Base-by-base conservation (phyloP, 2,888 invertebrate species). In the Oxytorus armatus region DNA sequence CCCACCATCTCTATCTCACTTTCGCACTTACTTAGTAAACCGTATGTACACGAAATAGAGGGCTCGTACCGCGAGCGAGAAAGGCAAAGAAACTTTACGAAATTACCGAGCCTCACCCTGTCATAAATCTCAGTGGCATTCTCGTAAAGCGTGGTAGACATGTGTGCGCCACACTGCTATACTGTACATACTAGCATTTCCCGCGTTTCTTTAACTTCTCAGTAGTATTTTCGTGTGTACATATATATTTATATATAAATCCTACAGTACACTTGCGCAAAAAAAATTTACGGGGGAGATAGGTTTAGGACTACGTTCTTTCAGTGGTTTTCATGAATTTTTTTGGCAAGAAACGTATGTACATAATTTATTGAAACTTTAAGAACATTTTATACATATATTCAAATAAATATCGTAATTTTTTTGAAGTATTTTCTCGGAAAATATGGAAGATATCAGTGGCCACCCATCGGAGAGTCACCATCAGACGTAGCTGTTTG, bases 141-240 rank as follows among this genome's bases (percentile, higher is more conserved):
- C 80, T 80, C 77, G 80, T 80, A 73, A 76, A 80, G 70, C 80
- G 77, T 84, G 84, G 73, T 77, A 69, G 82, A 83, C 84, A 83
- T 80, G 77, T 84, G 83, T 84, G 79, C 79, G 59, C 49, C 74
- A 63, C 49, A 74, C 42, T 18, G 39, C 23, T 51, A 16, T 70
- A 49, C 49, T 21, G 23, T 42, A 39, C 5, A 14, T 25, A 53
- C 53, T 23, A 10, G n/a, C 10, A 3, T 47, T 42, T 14, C 16
- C 39, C 42, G 14, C 49, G 59, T 77, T 66, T n/a, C n/a, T n/a
- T 66, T 23, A 57, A 39, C 42, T 42, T 65, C n/a, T 8, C 14
- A 47, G 25, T 65, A 14, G 16, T 49, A 5, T 21, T 21, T 61
- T 0, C 4, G 39, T 66, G 25, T 49, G 16, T 74, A 55, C 47